A percentile compares a stretch with the other conserved stretches of the same genome.
These are phyloP conservation scores for Coleophora flavipennella DNA, from an alignment of 2,888 invertebrate species.

Conservation along the genomic window DNA sequence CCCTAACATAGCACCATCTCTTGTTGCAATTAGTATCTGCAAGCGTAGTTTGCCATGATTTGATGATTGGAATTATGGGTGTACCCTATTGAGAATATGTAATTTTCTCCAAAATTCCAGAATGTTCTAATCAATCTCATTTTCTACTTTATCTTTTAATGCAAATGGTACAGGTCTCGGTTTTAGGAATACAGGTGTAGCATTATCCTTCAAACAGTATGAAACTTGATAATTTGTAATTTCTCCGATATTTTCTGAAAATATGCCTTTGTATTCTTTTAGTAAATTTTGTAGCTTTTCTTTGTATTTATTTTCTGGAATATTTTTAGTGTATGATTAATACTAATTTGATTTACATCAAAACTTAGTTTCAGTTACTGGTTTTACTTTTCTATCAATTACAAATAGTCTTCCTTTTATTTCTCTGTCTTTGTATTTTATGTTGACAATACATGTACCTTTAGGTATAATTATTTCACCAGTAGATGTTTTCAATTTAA, in stretches of 20 bases:
- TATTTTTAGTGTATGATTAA: background rate
- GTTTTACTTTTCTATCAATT: background rate
- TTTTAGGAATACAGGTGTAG: too few relatives aligned
- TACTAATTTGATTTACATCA: too few relatives aligned
- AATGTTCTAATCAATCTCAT: background rate
- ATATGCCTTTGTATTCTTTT: background rate
- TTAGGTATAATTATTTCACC: too few relatives aligned
- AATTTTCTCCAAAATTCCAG: background rate
- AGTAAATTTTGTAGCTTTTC: background rate
- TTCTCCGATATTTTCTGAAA: background rate
- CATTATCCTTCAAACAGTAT: too few relatives aligned
- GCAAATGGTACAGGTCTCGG: too few relatives aligned
- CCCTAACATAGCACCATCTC: constrained; percentile 28
- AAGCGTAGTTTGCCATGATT: background rate
- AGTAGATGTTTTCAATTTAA: too few relatives aligned
- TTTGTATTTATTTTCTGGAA: background rate
- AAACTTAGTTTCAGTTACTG: too few relatives aligned
- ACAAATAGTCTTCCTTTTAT: too few relatives aligned
- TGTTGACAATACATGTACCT: too few relatives aligned
- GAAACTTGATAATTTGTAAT: too few relatives aligned
- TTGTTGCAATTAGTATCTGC: constrained; percentile 22
- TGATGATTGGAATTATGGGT: background rate
- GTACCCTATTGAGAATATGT: background rate
- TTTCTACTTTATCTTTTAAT: background rate
- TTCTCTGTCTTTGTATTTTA: too few relatives aligned